Evolutionary conservation across 2,888 invertebrate species (phyloP), one percentile per base, ranked within the genome.

Genomic region (Drosophila villosipedis): DNA sequence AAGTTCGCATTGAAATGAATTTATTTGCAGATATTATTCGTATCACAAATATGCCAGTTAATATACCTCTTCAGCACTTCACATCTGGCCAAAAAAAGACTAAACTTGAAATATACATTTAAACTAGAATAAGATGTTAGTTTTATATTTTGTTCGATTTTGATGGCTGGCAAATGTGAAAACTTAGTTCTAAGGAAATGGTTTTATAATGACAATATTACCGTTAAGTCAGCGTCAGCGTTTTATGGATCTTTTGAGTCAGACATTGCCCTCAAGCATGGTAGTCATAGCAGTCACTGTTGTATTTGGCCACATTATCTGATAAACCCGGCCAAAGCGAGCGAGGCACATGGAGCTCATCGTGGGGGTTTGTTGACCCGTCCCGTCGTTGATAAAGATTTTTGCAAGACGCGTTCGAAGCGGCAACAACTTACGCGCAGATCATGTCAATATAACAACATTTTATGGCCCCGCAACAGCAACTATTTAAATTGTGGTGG

Each of bases 341-440:
- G 47, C 22, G 47, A 35, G 59, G 59, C 69, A 67, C 68, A 73
- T 43, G 39, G 41, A 53, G 60, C 54, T 47, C 52, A 39, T 61
- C 25, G 54, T 41, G 61, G 58, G 68, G 84, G 85, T 88, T 89
- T 84, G 88, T 87, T 89, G 88, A 89, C 81, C 90, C 72, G 68
- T 33, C 64, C 43, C 33, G 57, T 22, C 35, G 73, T 73, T 83
- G 90, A 87, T 87, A 90, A 87, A 82, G 88, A 89, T 89, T 87
- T 86, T 75, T 80, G 71, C 76, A 74, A 66, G 69, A 71, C 67
- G 71, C 68, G 50, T 76, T 78, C 68, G 73, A 84, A 60, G 66
- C 73, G 72, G 47, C 67, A 63, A 78, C 74, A 73, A 79, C 73
- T 76, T 86, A 73, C 86, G 83, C 84, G 84, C 74, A 88, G 89